phyloP scores from a whole-genome alignment of 2,113 vertebrate genomes.

The Gymnorhina tibicen region DNA sequence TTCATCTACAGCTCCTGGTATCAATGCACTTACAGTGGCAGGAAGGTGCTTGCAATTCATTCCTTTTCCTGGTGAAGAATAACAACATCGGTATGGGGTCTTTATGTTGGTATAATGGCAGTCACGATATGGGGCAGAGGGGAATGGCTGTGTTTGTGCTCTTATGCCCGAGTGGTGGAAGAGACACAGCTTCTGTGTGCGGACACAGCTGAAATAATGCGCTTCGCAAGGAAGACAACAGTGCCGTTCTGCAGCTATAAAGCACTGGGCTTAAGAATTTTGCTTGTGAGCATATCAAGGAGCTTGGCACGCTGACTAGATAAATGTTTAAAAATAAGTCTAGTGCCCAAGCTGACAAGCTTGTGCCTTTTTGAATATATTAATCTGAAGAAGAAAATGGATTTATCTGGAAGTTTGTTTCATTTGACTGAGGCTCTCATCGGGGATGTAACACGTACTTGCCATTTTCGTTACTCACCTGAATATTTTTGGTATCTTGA shows the following conservation, averaged over 20 bases:
- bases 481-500: constrained; percentile 52
- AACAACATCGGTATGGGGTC: background rate
- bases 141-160: background rate
- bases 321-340: constrained; percentile 67
- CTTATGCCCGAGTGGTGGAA: background rate
- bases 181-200: background rate
- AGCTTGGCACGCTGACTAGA: constrained; percentile 59
- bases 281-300: constrained; percentile 32
- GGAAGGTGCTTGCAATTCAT: constrained; percentile 38
- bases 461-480: constrained; percentile 43
- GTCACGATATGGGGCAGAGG: background rate
- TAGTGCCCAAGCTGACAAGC: constrained; percentile 31
- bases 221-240: background rate
- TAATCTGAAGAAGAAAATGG: background rate
- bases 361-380: background rate
- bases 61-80: constrained; percentile 18
- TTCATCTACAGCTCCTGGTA: background rate
- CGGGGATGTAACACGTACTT: background rate
- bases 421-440: background rate
- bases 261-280: constrained; percentile 35
- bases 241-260: background rate
- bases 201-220: background rate
- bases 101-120: constrained; percentile 35
- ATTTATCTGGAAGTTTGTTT: constrained; percentile 22
- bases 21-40: constrained; percentile 45